Conservation (phyloP, 2,888 invertebrate genomes). For the Aspidiotus rigidus region DNA sequence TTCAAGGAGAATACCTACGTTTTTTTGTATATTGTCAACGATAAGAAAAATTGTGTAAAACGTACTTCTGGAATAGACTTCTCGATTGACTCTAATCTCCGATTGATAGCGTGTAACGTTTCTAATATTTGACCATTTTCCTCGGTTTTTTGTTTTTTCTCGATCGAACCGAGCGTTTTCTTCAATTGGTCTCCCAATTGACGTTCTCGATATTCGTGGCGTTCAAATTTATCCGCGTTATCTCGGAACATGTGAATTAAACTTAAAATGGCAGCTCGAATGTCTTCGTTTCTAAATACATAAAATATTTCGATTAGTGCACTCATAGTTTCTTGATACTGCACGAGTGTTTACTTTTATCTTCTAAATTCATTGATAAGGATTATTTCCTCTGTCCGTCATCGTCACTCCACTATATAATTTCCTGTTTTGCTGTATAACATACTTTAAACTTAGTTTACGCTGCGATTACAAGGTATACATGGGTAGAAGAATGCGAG, state of each 20-base stretch:
- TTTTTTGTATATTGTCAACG: no score
- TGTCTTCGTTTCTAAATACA: constrained; percentile 54
- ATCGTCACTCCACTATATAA: no score
- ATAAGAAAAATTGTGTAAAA: no score
- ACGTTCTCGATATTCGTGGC: constrained; percentile 73
- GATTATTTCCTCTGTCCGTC: not conserved
- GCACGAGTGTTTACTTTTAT: not conserved
- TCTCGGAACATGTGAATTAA: constrained; percentile 69
- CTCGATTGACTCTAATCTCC: constrained; percentile 17
- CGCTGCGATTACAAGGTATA: no score
- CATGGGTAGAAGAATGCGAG: no score
- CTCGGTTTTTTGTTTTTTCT: constrained; percentile 55
- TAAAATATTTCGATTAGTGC: not conserved
- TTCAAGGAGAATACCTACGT: no score
- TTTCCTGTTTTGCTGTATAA: no score
- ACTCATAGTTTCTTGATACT: not conserved
- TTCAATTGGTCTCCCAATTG: constrained; percentile 69
- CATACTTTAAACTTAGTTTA: no score
- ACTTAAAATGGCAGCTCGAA: constrained; percentile 68
- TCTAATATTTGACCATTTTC: constrained; percentile 3
- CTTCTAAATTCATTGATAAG: not conserved
- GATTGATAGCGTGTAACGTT: constrained; percentile 18
- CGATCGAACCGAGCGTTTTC: constrained; percentile 58
- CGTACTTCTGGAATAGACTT: constrained; percentile 15
- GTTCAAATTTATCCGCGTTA: constrained; percentile 70